These are phyloP conservation scores for Eriocheir sinensis DNA, from an alignment of 1,140 invertebrate genomes.

Conservation along the genomic window DNA sequence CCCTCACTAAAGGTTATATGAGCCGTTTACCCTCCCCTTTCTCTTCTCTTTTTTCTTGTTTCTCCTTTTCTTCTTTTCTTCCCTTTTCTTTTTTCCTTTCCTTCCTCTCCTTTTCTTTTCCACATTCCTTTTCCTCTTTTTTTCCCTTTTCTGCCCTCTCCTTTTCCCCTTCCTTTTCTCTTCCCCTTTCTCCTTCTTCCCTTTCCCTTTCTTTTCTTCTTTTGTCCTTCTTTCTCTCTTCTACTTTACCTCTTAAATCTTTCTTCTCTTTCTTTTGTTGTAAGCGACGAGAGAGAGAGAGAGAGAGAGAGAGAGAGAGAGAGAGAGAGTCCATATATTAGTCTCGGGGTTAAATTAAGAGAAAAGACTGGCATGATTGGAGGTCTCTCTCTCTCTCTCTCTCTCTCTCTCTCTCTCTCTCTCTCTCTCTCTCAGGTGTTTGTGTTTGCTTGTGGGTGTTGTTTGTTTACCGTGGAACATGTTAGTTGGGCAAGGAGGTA, in stretches of 20 bases:
- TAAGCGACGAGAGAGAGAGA: not conserved
- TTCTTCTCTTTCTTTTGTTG: not conserved
- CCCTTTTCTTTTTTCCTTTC: not conserved
- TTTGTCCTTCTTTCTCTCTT: not conserved
- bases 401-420: no score
- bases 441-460: not conserved
- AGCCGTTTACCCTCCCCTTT: not conserved
- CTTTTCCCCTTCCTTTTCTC: constrained; percentile 2
- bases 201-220: not conserved
- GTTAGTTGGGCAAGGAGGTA: not conserved
- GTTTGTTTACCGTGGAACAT: not conserved
- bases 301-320: no score
- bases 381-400: no score
- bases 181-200: not conserved
- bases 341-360: no score
- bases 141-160: not conserved
- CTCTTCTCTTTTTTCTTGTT: not conserved
- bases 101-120: not conserved
- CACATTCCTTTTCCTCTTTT: not conserved
- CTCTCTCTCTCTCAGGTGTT: not conserved
- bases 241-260: not conserved
- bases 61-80: not conserved
- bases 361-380: no score
- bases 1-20: not conserved
- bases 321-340: no score